These are phyloP conservation scores for Bursaphelenchus mucronatus DNA, from an alignment of 1,140 invertebrate genomes.

Conservation along the genomic window DNA sequence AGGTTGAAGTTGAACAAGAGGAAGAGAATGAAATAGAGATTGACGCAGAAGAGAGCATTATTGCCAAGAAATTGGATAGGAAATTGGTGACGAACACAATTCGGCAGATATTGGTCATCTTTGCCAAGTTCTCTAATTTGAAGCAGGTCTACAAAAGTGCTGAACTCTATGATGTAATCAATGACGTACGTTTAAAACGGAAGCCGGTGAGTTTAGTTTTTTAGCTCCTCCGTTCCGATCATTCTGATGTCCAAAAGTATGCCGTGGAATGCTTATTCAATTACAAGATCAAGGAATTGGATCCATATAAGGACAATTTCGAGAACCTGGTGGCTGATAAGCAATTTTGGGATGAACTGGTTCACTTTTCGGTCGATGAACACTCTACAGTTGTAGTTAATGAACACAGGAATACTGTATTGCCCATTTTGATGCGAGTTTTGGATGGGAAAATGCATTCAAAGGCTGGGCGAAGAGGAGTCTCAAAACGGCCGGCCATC, in stretches of 20 bases:
- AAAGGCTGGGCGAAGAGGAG: neutral
- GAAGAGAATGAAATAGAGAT: neutral
- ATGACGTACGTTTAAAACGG: constrained; percentile 22
- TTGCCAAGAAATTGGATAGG: constrained; percentile 4
- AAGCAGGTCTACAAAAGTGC: constrained; percentile 12
- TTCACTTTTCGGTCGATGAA: constrained; percentile 23
- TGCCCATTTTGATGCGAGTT: constrained; percentile 22
- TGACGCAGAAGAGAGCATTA: neutral
- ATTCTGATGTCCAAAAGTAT: constrained; percentile 30
- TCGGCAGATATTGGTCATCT: constrained; percentile 24
- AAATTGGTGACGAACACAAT: constrained; percentile 12
- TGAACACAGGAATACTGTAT: constrained; percentile 2
- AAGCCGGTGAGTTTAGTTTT: neutral
- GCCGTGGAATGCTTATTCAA: constrained; percentile 34
- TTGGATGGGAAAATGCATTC: constrained; percentile 19
- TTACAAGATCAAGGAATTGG: constrained; percentile 34
- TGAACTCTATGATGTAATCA: constrained; percentile 26
- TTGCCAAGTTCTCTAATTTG: constrained; percentile 22
- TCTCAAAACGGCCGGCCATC: constrained; percentile 12
- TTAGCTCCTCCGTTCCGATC: constrained; percentile 26
- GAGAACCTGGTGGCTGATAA: constrained; percentile 17
- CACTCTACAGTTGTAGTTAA: constrained; percentile 13
- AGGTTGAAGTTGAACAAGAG: neutral
- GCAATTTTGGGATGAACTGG: constrained; percentile 11
- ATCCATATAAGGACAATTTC: constrained; percentile 24